Base-by-base conservation (phyloP, 2,797 vertebrate genomes). In the Moxostoma hubbsi region DNA sequence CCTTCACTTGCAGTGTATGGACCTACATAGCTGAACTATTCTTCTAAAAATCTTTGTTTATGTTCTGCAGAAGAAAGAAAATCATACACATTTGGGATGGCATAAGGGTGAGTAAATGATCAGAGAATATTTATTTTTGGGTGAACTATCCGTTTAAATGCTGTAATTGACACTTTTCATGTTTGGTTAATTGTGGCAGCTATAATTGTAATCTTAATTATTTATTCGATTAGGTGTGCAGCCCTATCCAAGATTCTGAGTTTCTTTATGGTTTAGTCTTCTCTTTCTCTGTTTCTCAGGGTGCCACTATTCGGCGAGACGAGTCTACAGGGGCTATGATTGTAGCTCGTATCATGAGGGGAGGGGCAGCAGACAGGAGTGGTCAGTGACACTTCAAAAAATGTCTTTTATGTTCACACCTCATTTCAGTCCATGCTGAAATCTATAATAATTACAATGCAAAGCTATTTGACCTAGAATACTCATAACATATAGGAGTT, bases 301-400 rank as follows among this genome's bases (percentile, higher is more conserved):
- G 97, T 73, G 97, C 97, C 59, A 99, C 97, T 67, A 99, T 99
- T 90, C 94, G 96, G 71, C 89, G 96, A 71, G 96, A 98, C 15
- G 97, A 98, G 2, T 89, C 92, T 11, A 96, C 95, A 0, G 96
- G 97, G 50, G 93, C 96, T 0, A 96, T 99, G 16, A 92, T 97
- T 43, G 96, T 98, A 45, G 97, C 97, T 9, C 92, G 97, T 77
- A 96, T 98, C 90, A 98, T 98, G 97, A 95, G 96, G 83, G 97
- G 97, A 13, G 97, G 97, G 0, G 97, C 97, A 0, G 97, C 97
- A 0, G 97, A 98, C 88, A 92, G 97, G 83, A 99, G 97, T 2
- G 97, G 96, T 96, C 87, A 89, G 89, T 90, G 54, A 58, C 9
- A 75, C 53, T 61, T 54, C n/a, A 73, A 62, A 43, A 79, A 66